Evolutionary conservation across 2,113 vertebrate genomes (phyloP).

Genomic region (Calidris pygmaea): DNA sequence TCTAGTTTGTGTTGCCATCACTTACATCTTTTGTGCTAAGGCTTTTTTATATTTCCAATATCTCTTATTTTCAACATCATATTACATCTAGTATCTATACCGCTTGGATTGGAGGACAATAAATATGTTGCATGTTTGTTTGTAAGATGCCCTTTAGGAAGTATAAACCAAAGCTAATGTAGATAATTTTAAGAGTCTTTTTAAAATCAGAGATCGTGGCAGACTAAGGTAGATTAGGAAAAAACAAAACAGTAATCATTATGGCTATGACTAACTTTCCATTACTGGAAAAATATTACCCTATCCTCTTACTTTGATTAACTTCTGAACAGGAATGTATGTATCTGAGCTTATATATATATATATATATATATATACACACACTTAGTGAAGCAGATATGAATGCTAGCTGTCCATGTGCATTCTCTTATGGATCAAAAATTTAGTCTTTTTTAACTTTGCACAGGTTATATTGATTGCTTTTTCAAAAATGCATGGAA

Average conservation of each 20-base stretch:
- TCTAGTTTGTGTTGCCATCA: neutral
- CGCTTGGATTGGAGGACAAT: neutral
- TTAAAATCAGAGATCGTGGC: neutral
- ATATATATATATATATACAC: neutral
- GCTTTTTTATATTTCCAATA: neutral
- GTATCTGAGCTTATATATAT: neutral
- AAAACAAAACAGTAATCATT: neutral
- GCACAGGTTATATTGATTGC: neutral
- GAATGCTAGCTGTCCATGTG: neutral
- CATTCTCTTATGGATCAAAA: neutral
- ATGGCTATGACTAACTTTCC: neutral
- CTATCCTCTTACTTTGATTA: neutral
- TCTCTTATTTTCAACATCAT: neutral
- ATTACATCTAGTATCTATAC: neutral
- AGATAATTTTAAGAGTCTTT: neutral
- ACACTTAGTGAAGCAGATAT: neutral
- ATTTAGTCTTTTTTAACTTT: neutral
- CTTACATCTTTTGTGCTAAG: neutral
- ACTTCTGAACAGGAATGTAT: neutral
- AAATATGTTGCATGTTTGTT: neutral
- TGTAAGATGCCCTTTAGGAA: neutral
- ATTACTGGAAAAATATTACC: neutral
- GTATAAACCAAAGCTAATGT: neutral
- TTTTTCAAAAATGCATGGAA: neutral
- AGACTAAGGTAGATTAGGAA: neutral